Evolutionary conservation across 1,140 invertebrate genomes (phyloP), one percentile per base, ranked within the genome.

Genomic region (Eupeodes corollae): DNA sequence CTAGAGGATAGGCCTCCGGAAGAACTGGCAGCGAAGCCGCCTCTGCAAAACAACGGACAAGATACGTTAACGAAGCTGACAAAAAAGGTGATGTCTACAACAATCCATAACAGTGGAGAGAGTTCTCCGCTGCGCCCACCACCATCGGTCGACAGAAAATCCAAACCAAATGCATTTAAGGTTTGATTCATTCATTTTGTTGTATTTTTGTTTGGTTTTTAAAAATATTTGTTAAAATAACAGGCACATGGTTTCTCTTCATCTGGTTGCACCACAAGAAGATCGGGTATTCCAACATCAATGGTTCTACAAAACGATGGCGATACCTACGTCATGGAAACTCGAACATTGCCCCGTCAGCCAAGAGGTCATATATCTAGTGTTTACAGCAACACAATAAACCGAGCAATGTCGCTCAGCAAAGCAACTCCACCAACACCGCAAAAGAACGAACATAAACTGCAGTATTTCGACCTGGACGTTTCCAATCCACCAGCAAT

Each of bases 391-490:
- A 26, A 26, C 21, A 35, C 37, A 38, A 10, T 30, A 16, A 50
- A 31, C 26, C 50, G 13, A 14, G 16, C 3, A 47, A 33, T 33
- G n/a, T 32, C 13, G 18, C 46, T 6, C n/a, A 13, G 13, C 49
- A 8, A 61, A 61, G 15, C 53, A 53, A 12, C 49, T 40, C 13
- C 51, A 45, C 8, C 35, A 49, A 9, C 41, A 14, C 44, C 49
- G 10, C 48, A 44, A 31, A 52, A 52, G 35, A 49, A 66, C 6
- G 57, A 63, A 44, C 63, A 65, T 30, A 65, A 56, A 58, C 35
- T 67, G 63, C 49, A 88, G 57, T 88, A 88, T 68, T 72, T 87
- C 38, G 84, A 87, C 72, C 71, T 88, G 52, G 84, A 87, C 74
- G 71, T 68, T 31, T 53, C 61, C 32, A 68, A 67, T 45, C 59